Evolutionary conservation across 2,113 vertebrate genomes (phyloP).

Genomic region (Plectropomus leopardus): DNA sequence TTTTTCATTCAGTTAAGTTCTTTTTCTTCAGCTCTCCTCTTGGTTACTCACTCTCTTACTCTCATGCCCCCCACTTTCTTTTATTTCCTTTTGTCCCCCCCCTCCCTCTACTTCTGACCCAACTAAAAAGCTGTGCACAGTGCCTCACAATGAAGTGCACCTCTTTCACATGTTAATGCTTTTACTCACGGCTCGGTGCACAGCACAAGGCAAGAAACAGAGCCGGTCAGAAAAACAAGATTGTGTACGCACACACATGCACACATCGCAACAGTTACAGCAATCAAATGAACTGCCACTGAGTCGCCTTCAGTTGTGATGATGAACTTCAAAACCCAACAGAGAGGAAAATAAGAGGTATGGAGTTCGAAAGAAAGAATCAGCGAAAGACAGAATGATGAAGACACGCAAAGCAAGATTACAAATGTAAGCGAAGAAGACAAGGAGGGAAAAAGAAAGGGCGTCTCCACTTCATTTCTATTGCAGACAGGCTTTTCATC

Average conservation of each 20-base stretch:
- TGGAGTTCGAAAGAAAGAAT: neutral
- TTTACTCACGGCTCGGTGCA: conserved; percentile 79
- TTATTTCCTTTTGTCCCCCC: conserved; percentile 27
- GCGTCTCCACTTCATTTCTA: neutral
- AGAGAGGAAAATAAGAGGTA: conserved; percentile 13
- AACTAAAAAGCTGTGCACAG: conserved; percentile 66
- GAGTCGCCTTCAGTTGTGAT: conserved; percentile 38
- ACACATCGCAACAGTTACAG: conserved; percentile 36
- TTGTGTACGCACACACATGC: neutral
- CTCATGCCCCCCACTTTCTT: conserved; percentile 25
- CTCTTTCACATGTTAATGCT: conserved; percentile 86
- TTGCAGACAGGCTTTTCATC: conserved; percentile 31
- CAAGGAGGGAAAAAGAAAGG: neutral
- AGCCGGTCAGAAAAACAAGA: conserved; percentile 70
- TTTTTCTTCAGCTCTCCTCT: conserved; percentile 30
- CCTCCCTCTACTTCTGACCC: conserved; percentile 52
- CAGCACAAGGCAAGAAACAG: conserved; percentile 70
- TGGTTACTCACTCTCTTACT: conserved; percentile 16
- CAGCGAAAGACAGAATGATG: neutral
- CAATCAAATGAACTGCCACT: conserved; percentile 54
- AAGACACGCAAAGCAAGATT: neutral
- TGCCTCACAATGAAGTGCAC: conserved; percentile 78
- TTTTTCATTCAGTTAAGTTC: conserved; percentile 18
- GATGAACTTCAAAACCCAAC: conserved; percentile 47
- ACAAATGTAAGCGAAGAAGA: conserved; percentile 5